These are phyloP conservation scores for Neoaliturus tenellus DNA, from an alignment of 2,888 invertebrate species.

Conservation along the genomic window DNA sequence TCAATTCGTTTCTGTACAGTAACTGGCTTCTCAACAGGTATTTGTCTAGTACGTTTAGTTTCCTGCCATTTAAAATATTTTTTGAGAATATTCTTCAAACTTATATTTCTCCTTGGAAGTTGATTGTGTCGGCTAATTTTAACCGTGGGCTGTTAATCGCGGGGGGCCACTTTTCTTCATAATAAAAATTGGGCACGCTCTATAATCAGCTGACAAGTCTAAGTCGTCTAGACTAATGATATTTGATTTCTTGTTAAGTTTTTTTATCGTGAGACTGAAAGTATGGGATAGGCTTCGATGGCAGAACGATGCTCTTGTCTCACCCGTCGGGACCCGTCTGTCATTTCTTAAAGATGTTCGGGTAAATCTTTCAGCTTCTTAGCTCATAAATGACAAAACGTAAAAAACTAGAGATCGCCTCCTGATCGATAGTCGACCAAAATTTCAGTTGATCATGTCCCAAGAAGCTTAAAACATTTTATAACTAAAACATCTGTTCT, in stretches of 20 bases:
- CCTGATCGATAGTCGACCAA: no score
- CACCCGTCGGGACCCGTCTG: no score
- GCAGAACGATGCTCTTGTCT: background rate
- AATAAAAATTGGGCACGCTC: constrained; percentile 27
- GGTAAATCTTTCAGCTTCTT: background rate
- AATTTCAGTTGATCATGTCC: no score
- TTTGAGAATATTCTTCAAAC: constrained; percentile 31
- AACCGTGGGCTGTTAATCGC: background rate
- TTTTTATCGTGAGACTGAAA: background rate
- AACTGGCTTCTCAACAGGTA: constrained; percentile 6
- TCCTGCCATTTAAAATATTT: constrained; percentile 28
- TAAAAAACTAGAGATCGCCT: no score
- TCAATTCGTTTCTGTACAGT: constrained; percentile 3
- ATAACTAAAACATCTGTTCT: no score
- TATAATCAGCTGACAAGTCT: background rate
- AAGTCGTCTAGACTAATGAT: constrained; percentile 41
- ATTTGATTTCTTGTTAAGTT: background rate
- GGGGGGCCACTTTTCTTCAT: constrained; percentile 19
- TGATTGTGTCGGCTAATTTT: constrained; percentile 25
- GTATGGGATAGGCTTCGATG: background rate
- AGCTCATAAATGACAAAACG: no score
- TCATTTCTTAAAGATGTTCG: constrained; percentile 27
- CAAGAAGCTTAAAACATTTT: no score
- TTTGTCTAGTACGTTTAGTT: constrained; percentile 8
- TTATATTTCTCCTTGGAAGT: constrained; percentile 17